A percentile compares a stretch with the other conserved stretches of the same genome.
These are phyloP conservation scores for Euplagia quadripunctaria DNA, from an alignment of 2,888 invertebrate genomes.

Conservation along the genomic window DNA sequence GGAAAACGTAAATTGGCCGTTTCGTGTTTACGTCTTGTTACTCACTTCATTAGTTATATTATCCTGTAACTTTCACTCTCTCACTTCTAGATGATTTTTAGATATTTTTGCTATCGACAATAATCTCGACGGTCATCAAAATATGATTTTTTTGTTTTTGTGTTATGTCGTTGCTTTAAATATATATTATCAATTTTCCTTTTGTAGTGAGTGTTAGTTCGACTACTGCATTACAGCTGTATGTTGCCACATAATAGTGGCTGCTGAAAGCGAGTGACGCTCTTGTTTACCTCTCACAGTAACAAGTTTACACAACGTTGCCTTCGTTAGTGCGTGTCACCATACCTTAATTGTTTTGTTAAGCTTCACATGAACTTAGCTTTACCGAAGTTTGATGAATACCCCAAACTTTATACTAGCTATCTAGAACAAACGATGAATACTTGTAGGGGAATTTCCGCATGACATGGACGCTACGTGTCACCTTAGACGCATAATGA, in stretches of 20 bases:
- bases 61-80: too few species aligned
- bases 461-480: too few species aligned
- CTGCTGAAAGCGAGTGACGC: slow-evolving; percentile 41
- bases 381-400: slow-evolving; percentile 1
- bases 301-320: slow-evolving; percentile 58
- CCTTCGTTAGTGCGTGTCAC: slow-evolving; percentile 59
- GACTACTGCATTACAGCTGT: slow-evolving; percentile 16
- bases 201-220: background rate
- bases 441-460: background rate
- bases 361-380: slow-evolving; percentile 23
- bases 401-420: background rate
- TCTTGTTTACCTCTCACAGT: slow-evolving; percentile 50
- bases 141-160: too few species aligned
- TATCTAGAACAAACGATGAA: background rate
- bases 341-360: slow-evolving; percentile 49
- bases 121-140: too few species aligned
- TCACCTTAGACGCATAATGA: too few species aligned
- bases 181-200: too few species aligned
- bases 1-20: too few species aligned
- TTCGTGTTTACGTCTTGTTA: too few species aligned
- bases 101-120: too few species aligned
- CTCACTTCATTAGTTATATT: too few species aligned
- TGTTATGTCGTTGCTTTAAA: too few species aligned
- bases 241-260: slow-evolving; percentile 10
- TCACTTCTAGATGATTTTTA: too few species aligned